phyloP scores from a whole-genome alignment of 2,888 invertebrate genomes.

The Chrysopilus asiliformis region DNA sequence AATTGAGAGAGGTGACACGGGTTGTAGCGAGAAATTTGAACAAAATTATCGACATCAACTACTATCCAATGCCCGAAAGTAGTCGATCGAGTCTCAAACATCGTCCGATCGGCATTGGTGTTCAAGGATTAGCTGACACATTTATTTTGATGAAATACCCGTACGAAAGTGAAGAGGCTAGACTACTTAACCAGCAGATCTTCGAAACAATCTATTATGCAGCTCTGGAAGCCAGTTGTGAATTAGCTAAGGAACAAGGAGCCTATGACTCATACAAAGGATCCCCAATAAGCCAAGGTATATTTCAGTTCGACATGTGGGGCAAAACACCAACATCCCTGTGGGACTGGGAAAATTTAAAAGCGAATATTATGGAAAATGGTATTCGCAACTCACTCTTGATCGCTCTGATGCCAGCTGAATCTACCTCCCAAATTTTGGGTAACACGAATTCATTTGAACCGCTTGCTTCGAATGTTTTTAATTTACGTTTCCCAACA shows the following conservation, averaged over 20 bases:
- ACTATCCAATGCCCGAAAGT: slow-evolving; percentile 87
- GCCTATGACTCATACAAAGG: slow-evolving; percentile 86
- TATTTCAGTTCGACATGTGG: slow-evolving; percentile 98
- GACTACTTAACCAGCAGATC: slow-evolving; percentile 80
- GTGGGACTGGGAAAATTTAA: slow-evolving; percentile 80
- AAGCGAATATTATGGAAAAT: slow-evolving; percentile 70
- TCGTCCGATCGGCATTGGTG: slow-evolving; percentile 81
- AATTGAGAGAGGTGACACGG: slow-evolving; percentile 77
- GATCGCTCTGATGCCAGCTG: slow-evolving; percentile 97
- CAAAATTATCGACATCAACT: slow-evolving; percentile 93
- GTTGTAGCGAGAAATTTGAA: slow-evolving; percentile 83
- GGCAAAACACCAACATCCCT: slow-evolving; percentile 68
- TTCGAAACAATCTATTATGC: slow-evolving; percentile 97
- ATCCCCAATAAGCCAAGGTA: slow-evolving; percentile 86
- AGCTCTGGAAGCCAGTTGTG: slow-evolving; percentile 92
- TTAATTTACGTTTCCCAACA: slow-evolving; percentile 81
- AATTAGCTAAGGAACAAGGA: slow-evolving; percentile 73
- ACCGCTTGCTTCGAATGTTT: slow-evolving; percentile 96
- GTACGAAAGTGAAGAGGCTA: slow-evolving; percentile 80
- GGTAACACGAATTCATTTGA: slow-evolving; percentile 99
- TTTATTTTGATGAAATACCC: slow-evolving; percentile 87
- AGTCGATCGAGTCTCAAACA: slow-evolving; percentile 74
- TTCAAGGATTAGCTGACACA: slow-evolving; percentile 95
- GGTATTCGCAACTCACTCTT: slow-evolving; percentile 89
- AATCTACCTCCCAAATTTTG: slow-evolving; percentile 96